Conservation (phyloP, 2,888 invertebrate genomes). For the Drosophila flavopinicola region DNA sequence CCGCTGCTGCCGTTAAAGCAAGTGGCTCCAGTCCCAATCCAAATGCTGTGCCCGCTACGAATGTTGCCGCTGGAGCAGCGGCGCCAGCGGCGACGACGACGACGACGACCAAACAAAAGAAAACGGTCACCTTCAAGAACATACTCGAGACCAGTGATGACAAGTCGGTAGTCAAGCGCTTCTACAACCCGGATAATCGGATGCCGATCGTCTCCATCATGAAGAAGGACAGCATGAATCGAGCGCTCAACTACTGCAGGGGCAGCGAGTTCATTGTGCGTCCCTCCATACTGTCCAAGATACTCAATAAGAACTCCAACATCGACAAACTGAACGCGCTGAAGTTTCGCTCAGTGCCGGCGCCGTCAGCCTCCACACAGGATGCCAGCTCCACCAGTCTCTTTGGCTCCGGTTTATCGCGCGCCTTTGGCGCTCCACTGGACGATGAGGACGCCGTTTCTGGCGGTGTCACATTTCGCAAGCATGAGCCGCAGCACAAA, state of each 20-base stretch:
- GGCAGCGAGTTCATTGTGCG: constrained; percentile 87
- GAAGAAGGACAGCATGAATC: constrained; percentile 87
- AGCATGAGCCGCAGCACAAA: constrained; percentile 31
- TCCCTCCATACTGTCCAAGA: constrained; percentile 87
- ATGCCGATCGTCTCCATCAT: constrained; percentile 87
- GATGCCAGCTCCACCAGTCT: constrained; percentile 33
- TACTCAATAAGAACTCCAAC: constrained; percentile 86
- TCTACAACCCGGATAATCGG: constrained; percentile 87
- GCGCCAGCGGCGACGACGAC: constrained; percentile 30
- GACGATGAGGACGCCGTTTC: constrained; percentile 69
- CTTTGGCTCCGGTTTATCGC: constrained; percentile 69
- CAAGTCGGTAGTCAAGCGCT: constrained; percentile 86
- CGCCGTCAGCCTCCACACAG: constrained; percentile 12
- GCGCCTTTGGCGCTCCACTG: constrained; percentile 78
- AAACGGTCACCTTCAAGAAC: constrained; percentile 88
- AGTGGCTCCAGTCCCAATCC: constrained; percentile 22
- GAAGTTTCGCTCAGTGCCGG: constrained; percentile 79
- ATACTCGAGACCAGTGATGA: constrained; percentile 87
- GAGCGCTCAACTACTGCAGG: constrained; percentile 86
- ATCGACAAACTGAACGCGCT: constrained; percentile 84
- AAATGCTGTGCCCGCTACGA: constrained; percentile 25
- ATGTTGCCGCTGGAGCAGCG: constrained; percentile 14
- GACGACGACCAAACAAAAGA: constrained; percentile 84
- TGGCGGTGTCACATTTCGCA: constrained; percentile 76
- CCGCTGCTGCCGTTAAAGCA: constrained; percentile 20